Evolutionary conservation across 2,797 vertebrate genomes (phyloP).

Genomic region (Acanthurus tractus): DNA sequence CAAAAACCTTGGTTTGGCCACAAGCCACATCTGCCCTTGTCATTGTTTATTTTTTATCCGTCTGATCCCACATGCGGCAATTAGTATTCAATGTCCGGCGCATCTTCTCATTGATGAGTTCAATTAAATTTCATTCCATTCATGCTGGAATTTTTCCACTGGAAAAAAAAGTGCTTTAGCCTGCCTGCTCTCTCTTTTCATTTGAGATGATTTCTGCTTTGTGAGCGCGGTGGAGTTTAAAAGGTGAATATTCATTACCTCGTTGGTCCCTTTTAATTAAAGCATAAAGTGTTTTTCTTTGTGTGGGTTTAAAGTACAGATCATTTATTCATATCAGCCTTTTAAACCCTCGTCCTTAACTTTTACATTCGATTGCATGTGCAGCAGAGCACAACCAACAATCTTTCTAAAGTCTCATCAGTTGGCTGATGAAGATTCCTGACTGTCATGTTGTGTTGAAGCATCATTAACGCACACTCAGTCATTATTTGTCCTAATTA

Average conservation of each 20-base stretch:
- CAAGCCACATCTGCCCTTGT: slow-evolving; percentile 22
- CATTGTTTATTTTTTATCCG: neutral
- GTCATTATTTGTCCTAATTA: no score
- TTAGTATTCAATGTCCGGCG: neutral
- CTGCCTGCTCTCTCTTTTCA: no score
- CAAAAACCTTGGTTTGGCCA: slow-evolving; percentile 22
- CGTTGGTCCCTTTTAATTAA: neutral
- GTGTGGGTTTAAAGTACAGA: neutral
- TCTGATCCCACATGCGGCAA: neutral
- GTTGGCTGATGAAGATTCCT: no score
- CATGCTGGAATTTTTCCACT: neutral
- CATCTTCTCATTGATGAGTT: neutral
- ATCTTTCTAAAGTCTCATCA: no score
- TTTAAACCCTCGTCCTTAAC: neutral
- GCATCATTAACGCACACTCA: no score
- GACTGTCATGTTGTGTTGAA: no score
- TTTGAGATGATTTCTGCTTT: neutral
- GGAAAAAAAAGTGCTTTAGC: neutral
- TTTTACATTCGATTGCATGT: neutral
- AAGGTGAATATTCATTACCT: neutral
- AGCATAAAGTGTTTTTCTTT: neutral
- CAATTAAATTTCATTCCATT: neutral
- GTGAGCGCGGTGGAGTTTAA: neutral
- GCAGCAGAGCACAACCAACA: no score
- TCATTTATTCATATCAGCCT: neutral